These are phyloP conservation scores for Pyrrhosoma nymphula DNA, from an alignment of 2,888 invertebrate genomes.

Conservation along the genomic window DNA sequence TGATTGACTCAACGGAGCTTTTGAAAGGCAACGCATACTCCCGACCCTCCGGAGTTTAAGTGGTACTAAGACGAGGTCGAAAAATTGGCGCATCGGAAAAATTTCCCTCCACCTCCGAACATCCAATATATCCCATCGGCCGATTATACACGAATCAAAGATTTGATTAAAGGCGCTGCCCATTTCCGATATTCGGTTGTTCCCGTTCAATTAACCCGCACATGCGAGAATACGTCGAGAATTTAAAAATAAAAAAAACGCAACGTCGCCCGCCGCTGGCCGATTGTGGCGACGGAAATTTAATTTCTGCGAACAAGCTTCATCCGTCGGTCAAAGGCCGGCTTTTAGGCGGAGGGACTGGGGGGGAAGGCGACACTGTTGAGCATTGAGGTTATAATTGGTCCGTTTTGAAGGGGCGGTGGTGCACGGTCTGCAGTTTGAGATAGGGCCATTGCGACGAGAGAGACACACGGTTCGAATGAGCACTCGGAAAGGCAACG, in stretches of 20 bases:
- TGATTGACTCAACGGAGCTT: too few species aligned
- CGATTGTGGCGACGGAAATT: conserved; percentile 25
- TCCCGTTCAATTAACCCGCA: conserved; percentile 1
- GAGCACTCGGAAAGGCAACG: background rate
- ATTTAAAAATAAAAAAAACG: background rate
- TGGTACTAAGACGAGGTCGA: background rate
- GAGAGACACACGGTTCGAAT: background rate
- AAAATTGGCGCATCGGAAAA: background rate
- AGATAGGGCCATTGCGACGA: background rate
- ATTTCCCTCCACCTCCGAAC: background rate
- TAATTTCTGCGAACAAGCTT: conserved; percentile 28
- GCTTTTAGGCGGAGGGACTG: background rate
- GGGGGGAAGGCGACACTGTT: background rate
- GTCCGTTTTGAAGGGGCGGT: background rate
- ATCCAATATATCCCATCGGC: background rate
- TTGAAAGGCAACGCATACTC: too few species aligned
- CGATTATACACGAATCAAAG: conserved; percentile 7
- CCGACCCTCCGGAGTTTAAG: too few species aligned
- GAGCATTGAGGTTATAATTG: conserved; percentile 20
- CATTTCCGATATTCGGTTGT: background rate
- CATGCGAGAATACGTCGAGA: background rate
- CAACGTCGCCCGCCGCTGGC: background rate
- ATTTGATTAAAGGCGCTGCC: background rate
- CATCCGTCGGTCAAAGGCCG: background rate
- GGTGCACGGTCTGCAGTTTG: background rate